Base-by-base conservation (phyloP, 2,888 invertebrate species). In the Ptychoptera albimana region DNA sequence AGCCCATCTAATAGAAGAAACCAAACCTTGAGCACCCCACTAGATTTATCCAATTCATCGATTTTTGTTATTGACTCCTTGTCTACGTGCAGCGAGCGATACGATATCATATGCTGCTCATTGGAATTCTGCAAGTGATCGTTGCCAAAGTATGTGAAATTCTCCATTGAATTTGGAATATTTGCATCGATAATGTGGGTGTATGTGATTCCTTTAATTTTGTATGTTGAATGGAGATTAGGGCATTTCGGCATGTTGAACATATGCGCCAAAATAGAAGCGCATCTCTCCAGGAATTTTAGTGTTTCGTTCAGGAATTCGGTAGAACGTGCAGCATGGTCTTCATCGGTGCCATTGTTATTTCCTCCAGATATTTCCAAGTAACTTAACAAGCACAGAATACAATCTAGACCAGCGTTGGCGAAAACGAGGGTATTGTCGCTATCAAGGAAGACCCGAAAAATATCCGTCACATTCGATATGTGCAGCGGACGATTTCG, bases 181-280 rank as follows among this genome's bases (percentile, higher is more conserved):
- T 81, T 74, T 1, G 85, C 80, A 60, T 91, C 89, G 0, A 91
- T 87, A 40, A 83, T 76, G 51, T 83, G 82, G 2, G 84, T 73
- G 3, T 82, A 79, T 42, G 79, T 76, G 46, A 83, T 82, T 1
- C 82, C 79, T 58, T 82, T 82, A 50, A 85, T 79, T 57, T 82
- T 73, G 57, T 89, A 85, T 0, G 89, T 87, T 11, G 91, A 81
- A 61, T 89, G 88, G 58, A 93, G 92, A 48, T 82, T 82, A 0
- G 93, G 93, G 60, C 91, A 91, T 54, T 88, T 87, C 0, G 92
- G 91, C 91, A 93, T 92, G 55, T 80, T 81, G 63, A 86, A 88
- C 89, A 93, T 91, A 65, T 86, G 84, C 3, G 85, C 81, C 44
- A 94, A 67, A 52, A 93, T 89, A 49, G 82, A 79, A 46, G 85